phyloP scores from a whole-genome alignment of 92 coral and sea anemone species.

The Hydrozoanthus gracilis region DNA sequence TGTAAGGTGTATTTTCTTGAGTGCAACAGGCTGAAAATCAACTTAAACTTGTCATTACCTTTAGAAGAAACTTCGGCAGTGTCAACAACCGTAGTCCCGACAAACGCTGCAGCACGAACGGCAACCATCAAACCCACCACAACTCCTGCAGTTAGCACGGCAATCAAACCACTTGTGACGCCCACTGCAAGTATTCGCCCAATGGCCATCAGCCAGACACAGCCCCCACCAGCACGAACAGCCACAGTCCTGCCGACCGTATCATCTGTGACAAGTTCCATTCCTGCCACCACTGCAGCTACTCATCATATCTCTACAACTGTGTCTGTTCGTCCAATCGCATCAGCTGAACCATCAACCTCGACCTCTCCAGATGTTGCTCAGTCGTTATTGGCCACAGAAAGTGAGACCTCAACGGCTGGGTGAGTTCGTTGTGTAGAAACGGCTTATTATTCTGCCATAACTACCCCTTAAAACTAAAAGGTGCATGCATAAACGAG shows the following conservation, averaged over 20 bases:
- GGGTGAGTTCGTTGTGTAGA: slow-evolving; percentile 14
- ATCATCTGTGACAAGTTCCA: slow-evolving; percentile 60
- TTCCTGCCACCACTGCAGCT: slow-evolving; percentile 59
- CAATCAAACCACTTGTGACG: slow-evolving; percentile 79
- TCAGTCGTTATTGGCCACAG: slow-evolving; percentile 2
- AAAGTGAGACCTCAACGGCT: slow-evolving; percentile 13
- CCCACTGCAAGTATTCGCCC: slow-evolving; percentile 97
- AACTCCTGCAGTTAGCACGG: slow-evolving; percentile 68
- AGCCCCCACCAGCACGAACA: slow-evolving; percentile 85
- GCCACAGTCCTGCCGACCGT: slow-evolving; percentile 95
- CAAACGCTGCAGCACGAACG: slow-evolving; percentile 87
- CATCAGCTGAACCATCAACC: slow-evolving; percentile 40
- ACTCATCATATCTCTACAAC: slow-evolving; percentile 76
- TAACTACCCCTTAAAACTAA: no score
- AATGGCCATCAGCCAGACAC: slow-evolving; percentile 87
- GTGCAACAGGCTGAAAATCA: not conserved
- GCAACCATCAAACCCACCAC: slow-evolving; percentile 98
- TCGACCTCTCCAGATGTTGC: not conserved
- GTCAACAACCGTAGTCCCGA: slow-evolving; percentile 57
- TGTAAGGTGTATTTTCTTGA: no score
- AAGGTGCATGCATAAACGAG: no score
- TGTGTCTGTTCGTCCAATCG: slow-evolving; percentile 85
- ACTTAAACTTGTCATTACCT: not conserved
- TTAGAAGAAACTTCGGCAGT: slow-evolving; percentile 61
- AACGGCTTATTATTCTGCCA: not conserved